Conservation (phyloP, 2,797 vertebrate genomes). For the Stomatorhinus walkeri region DNA sequence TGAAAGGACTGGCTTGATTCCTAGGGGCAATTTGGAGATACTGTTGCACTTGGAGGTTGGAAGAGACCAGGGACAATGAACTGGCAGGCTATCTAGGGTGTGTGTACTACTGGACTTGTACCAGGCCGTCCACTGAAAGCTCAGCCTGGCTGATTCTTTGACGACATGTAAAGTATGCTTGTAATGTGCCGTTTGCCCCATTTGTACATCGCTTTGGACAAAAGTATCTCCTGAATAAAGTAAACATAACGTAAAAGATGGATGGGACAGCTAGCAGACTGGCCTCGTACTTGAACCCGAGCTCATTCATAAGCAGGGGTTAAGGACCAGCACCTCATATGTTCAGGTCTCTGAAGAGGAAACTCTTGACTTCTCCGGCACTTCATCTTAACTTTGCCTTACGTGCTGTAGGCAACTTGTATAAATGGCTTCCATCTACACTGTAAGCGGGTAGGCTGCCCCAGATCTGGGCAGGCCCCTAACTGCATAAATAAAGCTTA, state of each 20-base stretch:
- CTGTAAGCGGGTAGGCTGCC: background rate
- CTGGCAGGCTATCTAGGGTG: background rate
- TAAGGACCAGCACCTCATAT: background rate
- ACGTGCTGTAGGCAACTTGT: background rate
- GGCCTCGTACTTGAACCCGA: background rate
- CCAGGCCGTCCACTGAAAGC: background rate
- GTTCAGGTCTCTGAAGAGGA: background rate
- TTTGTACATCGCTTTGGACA: background rate
- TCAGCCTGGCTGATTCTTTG: background rate
- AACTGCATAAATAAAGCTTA: constrained; percentile 5
- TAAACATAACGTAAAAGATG: background rate
- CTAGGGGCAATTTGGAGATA: background rate
- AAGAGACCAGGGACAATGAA: background rate
- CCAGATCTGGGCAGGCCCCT: background rate
- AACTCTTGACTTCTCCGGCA: background rate
- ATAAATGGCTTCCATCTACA: background rate
- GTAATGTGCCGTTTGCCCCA: background rate
- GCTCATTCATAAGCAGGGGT: background rate
- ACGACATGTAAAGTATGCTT: background rate
- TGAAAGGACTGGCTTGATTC: background rate
- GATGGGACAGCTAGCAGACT: background rate
- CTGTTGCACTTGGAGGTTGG: background rate
- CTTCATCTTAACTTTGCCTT: background rate
- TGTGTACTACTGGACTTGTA: background rate
- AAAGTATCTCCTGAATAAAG: background rate